Conservation (phyloP, 1,140 invertebrate genomes). For the Leptoteleia sp. region DNA sequence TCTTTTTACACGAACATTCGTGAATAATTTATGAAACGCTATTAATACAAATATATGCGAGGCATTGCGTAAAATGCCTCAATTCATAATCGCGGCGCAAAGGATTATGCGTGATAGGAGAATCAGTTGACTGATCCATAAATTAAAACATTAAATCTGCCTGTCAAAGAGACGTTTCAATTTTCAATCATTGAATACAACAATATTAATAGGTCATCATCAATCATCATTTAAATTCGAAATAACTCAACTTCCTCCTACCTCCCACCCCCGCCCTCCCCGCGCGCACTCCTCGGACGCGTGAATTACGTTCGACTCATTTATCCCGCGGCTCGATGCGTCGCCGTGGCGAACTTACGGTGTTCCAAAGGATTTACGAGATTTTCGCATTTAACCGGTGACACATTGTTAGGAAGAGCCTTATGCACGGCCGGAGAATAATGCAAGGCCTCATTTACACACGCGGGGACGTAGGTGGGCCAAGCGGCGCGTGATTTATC, state of each 20-base stretch:
- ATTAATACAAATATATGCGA: constrained; percentile 49
- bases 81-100: constrained; percentile 19
- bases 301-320: constrained; percentile 12
- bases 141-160: constrained; percentile 47
- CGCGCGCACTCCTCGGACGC: too few relatives aligned
- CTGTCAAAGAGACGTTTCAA: constrained; percentile 58
- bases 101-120: constrained; percentile 31
- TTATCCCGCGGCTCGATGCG: constrained; percentile 26
- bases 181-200: constrained; percentile 47
- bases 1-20: constrained; percentile 15
- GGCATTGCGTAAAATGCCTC: constrained; percentile 38
- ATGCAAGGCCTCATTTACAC: constrained; percentile 48
- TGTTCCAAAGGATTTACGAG: constrained; percentile 55
- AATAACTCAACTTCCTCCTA: constrained; percentile 14
- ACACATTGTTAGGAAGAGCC: constrained; percentile 39
- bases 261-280: too few relatives aligned
- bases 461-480: constrained; percentile 52
- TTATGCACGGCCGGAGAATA: constrained; percentile 21
- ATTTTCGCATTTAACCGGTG: constrained; percentile 53
- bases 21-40: constrained; percentile 45
- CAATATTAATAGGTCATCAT: constrained; percentile 51
- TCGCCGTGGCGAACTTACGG: constrained; percentile 2
- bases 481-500: constrained; percentile 47
- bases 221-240: constrained; percentile 54
- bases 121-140: constrained; percentile 35